These are phyloP conservation scores for Crotalus horridus DNA, from an alignment of 2,113 vertebrate species.

Conservation along the genomic window DNA sequence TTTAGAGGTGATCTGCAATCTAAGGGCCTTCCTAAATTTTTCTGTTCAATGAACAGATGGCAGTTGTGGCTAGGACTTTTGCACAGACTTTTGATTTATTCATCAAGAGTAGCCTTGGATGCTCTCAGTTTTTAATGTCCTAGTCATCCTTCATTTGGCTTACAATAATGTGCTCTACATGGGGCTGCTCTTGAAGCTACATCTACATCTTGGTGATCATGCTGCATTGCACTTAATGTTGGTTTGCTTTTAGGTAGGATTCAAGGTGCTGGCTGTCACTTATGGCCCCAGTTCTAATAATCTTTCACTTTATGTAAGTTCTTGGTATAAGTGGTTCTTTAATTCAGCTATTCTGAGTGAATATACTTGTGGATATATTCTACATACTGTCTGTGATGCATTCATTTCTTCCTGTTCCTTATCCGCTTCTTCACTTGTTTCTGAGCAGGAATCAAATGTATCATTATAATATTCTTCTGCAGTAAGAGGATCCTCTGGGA, in stretches of 20 bases:
- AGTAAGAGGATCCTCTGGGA: conserved; percentile 79
- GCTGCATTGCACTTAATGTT: background rate
- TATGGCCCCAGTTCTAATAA: background rate
- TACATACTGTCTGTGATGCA: conserved; percentile 22
- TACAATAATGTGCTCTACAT: background rate
- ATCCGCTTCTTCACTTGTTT: conserved; percentile 60
- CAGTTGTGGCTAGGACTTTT: background rate
- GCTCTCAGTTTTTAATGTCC: background rate
- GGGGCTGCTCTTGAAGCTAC: background rate
- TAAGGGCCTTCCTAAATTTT: background rate
- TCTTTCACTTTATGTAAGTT: background rate
- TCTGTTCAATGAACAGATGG: background rate
- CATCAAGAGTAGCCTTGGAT: background rate
- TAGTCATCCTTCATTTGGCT: background rate
- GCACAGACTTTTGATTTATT: background rate
- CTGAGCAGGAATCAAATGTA: conserved; percentile 81
- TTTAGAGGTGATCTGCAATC: background rate
- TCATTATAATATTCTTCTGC: conserved; percentile 82
- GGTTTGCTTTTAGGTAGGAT: background rate
- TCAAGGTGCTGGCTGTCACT: background rate
- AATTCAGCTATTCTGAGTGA: background rate
- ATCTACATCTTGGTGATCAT: background rate
- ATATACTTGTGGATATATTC: conserved; percentile 71
- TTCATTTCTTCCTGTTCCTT: conserved; percentile 15
- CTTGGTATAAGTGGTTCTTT: background rate